phyloP scores from a whole-genome alignment of 2,797 vertebrate species.

The Fringilla coelebs region DNA sequence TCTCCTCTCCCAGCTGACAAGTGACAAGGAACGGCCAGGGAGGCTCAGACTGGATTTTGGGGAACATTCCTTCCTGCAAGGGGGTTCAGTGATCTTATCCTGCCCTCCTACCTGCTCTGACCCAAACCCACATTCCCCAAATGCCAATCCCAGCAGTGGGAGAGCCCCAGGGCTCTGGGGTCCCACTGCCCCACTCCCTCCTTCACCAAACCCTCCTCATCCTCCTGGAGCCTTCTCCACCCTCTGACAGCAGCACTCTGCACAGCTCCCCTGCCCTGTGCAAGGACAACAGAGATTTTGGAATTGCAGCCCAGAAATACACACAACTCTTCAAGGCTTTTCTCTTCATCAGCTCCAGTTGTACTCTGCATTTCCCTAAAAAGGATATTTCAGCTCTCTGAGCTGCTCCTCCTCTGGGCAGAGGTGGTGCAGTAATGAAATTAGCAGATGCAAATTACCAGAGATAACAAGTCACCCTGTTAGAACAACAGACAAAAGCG shows the following conservation, averaged over 20 bases:
- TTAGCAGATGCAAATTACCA: background rate
- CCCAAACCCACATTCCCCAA: background rate
- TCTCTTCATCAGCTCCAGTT: background rate
- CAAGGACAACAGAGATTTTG: background rate
- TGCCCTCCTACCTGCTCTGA: background rate
- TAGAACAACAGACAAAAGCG: background rate
- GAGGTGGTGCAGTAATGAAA: background rate
- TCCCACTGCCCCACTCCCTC: background rate
- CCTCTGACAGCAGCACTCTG: background rate
- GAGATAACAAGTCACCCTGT: background rate
- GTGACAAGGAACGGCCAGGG: background rate
- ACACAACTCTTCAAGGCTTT: background rate
- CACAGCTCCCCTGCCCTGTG: too few relatives aligned
- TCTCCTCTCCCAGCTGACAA: background rate
- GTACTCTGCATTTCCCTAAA: background rate
- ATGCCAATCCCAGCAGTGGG: rapidly evolving
- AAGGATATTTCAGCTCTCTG: background rate
- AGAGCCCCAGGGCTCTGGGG: rapidly evolving
- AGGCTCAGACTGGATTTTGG: background rate
- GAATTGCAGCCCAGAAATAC: background rate
- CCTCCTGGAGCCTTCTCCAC: background rate
- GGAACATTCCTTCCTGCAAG: background rate
- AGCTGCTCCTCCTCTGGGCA: background rate
- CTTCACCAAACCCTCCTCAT: background rate
- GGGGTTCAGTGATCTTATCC: background rate